These are phyloP conservation scores for Sceloporus undulatus DNA, from an alignment of 2,113 vertebrate genomes.

Conservation along the genomic window DNA sequence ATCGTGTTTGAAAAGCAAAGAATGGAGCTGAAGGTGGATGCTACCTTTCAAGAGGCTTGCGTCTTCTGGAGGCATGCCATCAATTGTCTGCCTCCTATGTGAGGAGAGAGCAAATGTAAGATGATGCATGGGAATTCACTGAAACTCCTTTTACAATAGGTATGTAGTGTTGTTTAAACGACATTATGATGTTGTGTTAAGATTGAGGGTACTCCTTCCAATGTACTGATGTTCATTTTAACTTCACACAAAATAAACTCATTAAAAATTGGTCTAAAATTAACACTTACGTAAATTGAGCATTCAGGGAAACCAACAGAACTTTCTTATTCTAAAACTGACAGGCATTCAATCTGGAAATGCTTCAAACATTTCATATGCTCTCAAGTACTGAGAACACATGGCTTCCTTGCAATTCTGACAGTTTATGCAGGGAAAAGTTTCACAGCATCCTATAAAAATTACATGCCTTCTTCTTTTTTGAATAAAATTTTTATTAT, in stretches of 20 bases:
- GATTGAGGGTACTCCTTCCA: slow-evolving; percentile 29
- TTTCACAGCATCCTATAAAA: background rate
- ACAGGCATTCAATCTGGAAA: background rate
- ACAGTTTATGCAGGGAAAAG: background rate
- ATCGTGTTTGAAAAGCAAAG: slow-evolving; percentile 21
- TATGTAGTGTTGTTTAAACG: slow-evolving; percentile 2
- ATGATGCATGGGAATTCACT: slow-evolving; percentile 62
- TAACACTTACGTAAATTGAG: slow-evolving; percentile 19
- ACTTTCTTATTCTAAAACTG: background rate
- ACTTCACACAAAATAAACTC: slow-evolving; percentile 15
- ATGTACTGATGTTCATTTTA: slow-evolving; percentile 23
- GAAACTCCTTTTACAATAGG: slow-evolving; percentile 53
- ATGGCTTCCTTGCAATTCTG: background rate
- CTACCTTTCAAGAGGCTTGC: slow-evolving; percentile 65
- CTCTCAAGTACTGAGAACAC: slow-evolving; percentile 10
- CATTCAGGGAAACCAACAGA: slow-evolving; percentile 17
- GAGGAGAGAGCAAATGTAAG: slow-evolving; percentile 54
- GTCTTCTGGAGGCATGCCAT: slow-evolving; percentile 70
- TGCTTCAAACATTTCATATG: background rate
- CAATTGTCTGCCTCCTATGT: slow-evolving; percentile 62
- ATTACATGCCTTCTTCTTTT: background rate
- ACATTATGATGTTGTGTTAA: slow-evolving; percentile 30
- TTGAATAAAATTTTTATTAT: too few relatives aligned
- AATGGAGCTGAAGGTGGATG: slow-evolving; percentile 47
- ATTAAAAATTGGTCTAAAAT: background rate